phyloP scores from a whole-genome alignment of 2,888 invertebrate species.

The Zootermopsis nevadensis region DNA sequence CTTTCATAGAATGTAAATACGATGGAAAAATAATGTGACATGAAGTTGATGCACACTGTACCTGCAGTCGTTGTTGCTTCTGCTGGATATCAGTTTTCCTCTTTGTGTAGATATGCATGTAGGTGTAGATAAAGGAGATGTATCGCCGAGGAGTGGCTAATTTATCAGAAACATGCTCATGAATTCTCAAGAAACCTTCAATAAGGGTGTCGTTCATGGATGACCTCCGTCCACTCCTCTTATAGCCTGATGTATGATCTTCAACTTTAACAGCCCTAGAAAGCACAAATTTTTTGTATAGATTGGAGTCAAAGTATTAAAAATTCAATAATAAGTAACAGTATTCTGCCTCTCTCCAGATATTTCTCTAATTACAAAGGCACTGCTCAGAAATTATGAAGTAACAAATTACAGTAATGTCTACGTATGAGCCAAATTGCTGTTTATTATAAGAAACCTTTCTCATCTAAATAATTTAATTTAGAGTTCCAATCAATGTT shows the following conservation, averaged over 20 bases:
- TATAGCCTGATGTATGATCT: neutral
- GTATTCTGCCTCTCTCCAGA: too few species aligned
- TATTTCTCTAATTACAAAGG: too few species aligned
- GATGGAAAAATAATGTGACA: too few species aligned
- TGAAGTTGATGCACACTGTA: slow-evolving; percentile 56
- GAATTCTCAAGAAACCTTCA: slow-evolving; percentile 63
- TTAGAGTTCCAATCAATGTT: too few species aligned
- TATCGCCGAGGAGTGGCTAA: slow-evolving; percentile 65
- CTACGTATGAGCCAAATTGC: too few species aligned
- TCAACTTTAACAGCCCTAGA: slow-evolving; percentile 1
- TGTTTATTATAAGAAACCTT: too few species aligned
- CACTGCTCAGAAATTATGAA: too few species aligned
- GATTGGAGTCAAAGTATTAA: neutral
- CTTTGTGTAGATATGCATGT: slow-evolving; percentile 67
- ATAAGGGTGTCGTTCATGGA: slow-evolving; percentile 54
- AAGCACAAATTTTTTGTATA: neutral
- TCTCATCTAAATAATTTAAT: too few species aligned
- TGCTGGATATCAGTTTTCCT: slow-evolving; percentile 72
- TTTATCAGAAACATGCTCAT: slow-evolving; percentile 58
- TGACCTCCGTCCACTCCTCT: neutral
- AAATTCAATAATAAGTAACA: too few species aligned
- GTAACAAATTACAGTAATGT: too few species aligned
- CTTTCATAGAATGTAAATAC: too few species aligned
- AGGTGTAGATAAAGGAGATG: slow-evolving; percentile 66
- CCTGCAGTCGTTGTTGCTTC: slow-evolving; percentile 74